Conservation (phyloP, 1,140 invertebrate genomes). For the Carposina sasakii region DNA sequence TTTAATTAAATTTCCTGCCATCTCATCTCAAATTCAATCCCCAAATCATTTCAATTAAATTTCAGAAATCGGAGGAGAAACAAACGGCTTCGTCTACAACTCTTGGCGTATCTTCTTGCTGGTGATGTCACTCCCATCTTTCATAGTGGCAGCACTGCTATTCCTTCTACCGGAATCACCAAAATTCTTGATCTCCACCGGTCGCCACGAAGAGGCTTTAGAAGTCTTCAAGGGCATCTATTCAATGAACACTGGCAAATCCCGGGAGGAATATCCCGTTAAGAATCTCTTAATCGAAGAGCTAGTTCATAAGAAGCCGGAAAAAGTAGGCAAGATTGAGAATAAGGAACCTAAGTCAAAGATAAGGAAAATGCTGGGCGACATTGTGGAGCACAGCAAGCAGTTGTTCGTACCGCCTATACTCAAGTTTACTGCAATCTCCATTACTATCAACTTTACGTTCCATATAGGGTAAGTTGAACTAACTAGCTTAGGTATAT, state of each 20-base stretch:
- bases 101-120: slow-evolving; percentile 94
- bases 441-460: slow-evolving; percentile 89
- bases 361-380: slow-evolving; percentile 79
- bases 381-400: slow-evolving; percentile 86
- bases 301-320: slow-evolving; percentile 66
- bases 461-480: slow-evolving; percentile 87
- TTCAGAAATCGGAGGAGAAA: slow-evolving; percentile 78
- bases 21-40: no score
- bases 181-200: slow-evolving; percentile 87
- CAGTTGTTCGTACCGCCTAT: slow-evolving; percentile 85
- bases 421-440: slow-evolving; percentile 85
- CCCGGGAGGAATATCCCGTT: slow-evolving; percentile 82
- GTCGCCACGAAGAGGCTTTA: slow-evolving; percentile 84
- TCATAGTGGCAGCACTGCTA: slow-evolving; percentile 86
- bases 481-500: no score
- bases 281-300: slow-evolving; percentile 84
- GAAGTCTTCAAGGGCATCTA: slow-evolving; percentile 86
- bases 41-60: no score
- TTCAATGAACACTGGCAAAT: slow-evolving; percentile 83
- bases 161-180: slow-evolving; percentile 93
- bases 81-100: slow-evolving; percentile 82
- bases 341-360: slow-evolving; percentile 53
- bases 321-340: slow-evolving; percentile 50
- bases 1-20: no score
- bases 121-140: slow-evolving; percentile 88